Conservation (phyloP, 1,140 invertebrate species). For the Drosophila nannoptera region DNA sequence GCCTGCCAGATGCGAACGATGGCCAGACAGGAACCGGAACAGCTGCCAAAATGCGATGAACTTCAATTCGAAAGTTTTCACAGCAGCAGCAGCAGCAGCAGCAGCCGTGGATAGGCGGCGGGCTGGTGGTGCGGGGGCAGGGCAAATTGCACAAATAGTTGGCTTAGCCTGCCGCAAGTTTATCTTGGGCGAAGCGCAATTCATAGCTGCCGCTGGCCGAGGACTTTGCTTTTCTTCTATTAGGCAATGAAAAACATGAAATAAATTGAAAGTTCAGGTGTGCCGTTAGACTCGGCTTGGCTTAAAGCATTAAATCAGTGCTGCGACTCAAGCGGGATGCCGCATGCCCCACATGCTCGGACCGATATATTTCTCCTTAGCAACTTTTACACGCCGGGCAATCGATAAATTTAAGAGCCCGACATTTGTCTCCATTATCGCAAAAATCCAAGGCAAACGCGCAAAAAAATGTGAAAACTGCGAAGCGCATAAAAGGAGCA, state of each 20-base stretch:
- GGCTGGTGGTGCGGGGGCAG: not conserved
- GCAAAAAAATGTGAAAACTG: conserved; percentile 58
- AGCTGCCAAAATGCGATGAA: conserved; percentile 51
- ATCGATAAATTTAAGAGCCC: conserved; percentile 77
- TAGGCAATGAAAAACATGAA: conserved; percentile 58
- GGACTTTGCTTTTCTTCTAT: conserved; percentile 51
- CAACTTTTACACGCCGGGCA: conserved; percentile 46
- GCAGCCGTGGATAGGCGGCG: not conserved
- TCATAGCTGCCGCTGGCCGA: conserved; percentile 44
- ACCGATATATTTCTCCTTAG: conserved; percentile 54
- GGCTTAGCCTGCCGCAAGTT: conserved; percentile 53
- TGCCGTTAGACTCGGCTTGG: conserved; percentile 8
- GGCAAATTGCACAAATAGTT: conserved; percentile 45
- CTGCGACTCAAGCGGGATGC: not conserved
- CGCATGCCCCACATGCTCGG: conserved; percentile 14
- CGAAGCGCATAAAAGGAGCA: conserved; percentile 69
- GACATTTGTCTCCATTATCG: conserved; percentile 77
- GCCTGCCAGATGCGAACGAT: conserved; percentile 12
- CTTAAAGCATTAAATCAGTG: conserved; percentile 43
- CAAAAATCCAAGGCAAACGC: conserved; percentile 70
- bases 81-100: not conserved
- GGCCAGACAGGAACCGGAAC: conserved; percentile 9
- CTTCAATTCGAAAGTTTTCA: conserved; percentile 65
- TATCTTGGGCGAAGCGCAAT: conserved; percentile 38
- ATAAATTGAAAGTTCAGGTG: conserved; percentile 69